Conservation (phyloP, 2,113 vertebrate species). For the Anoplopoma fimbria region DNA sequence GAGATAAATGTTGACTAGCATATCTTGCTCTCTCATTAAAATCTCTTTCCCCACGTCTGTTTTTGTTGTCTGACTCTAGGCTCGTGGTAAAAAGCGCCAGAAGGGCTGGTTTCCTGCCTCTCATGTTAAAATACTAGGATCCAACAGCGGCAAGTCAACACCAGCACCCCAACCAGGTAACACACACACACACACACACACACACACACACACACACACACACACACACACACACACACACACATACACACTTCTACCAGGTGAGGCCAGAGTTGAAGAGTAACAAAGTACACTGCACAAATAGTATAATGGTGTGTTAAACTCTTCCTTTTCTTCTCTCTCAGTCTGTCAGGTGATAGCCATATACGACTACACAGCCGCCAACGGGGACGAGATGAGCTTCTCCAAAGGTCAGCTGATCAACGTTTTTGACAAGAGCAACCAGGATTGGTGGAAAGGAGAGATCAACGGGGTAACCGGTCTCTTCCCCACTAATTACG, state of each 20-base stretch:
- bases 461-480: slow-evolving; percentile 90
- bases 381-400: slow-evolving; percentile 93
- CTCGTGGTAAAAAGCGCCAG: slow-evolving; percentile 95
- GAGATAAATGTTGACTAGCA: neutral
- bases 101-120: slow-evolving; percentile 97
- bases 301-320: neutral
- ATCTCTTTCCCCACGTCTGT: neutral
- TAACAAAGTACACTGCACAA: neutral
- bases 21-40: neutral
- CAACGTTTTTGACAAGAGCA: slow-evolving; percentile 90
- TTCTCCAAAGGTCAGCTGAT: slow-evolving; percentile 95
- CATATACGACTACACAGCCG: slow-evolving; percentile 93
- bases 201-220: slow-evolving; percentile 26
- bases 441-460: slow-evolving; percentile 97
- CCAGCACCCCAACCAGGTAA: slow-evolving; percentile 89
- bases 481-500: slow-evolving; percentile 96
- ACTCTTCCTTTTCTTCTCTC: neutral
- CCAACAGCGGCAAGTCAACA: slow-evolving; percentile 89
- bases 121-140: slow-evolving; percentile 92
- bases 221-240: slow-evolving; percentile 28
- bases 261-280: neutral
- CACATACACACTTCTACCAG: neutral
- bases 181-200: neutral
- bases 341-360: slow-evolving; percentile 95
- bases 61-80: slow-evolving; percentile 79